A percentile compares a stretch with the other conserved stretches of the same genome.
Evolutionary conservation across 2,888 invertebrate species (phyloP).

Genomic region (Zygogramma bicolorata): DNA sequence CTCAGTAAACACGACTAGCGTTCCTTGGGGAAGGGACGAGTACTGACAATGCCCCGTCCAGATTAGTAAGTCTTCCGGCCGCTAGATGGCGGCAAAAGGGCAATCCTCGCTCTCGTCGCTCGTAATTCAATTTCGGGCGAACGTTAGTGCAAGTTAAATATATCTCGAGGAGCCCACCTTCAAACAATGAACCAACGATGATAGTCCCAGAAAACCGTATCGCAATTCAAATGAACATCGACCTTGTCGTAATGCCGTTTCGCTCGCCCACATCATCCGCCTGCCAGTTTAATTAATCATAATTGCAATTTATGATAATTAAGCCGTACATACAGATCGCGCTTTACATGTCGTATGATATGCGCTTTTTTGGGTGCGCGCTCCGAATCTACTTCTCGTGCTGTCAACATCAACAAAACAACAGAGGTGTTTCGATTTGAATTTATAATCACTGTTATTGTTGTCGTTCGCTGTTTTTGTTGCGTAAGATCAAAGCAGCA

Average conservation of each 20-base stretch:
- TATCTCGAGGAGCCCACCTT: no score
- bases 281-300: neutral
- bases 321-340: slow-evolving; percentile 1
- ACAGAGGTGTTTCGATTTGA: neutral
- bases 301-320: slow-evolving; percentile 11
- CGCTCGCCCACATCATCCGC: slow-evolving; percentile 1
- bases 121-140: no score
- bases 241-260: neutral
- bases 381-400: neutral
- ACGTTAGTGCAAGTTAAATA: no score
- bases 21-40: no score
- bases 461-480: neutral
- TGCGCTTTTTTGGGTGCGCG: slow-evolving; percentile 1
- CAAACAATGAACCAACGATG: no score
- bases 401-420: neutral
- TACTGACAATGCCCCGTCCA: no score
- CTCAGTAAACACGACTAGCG: no score
- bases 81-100: no score
- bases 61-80: no score
- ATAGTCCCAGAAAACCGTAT: neutral
- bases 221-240: neutral
- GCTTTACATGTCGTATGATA: neutral
- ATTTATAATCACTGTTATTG: neutral
- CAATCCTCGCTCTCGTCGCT: no score
- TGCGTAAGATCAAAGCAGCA: neutral